Percentiles rank a stretch among this genome's conserved stretches.
Conservation (phyloP, 2,888 invertebrate species). For the Rhopalosiphum nymphaeae region DNA sequence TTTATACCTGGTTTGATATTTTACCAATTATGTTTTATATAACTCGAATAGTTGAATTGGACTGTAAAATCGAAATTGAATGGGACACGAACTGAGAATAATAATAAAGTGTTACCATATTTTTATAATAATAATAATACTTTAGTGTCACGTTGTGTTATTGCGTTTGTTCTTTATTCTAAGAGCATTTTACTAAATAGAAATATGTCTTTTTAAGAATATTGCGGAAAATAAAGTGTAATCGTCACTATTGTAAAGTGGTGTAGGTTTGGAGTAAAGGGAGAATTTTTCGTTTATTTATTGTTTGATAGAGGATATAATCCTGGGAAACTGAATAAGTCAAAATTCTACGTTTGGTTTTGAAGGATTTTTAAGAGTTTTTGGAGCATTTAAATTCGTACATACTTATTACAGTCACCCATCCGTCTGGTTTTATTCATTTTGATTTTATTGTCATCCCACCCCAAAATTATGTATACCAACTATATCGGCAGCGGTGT, state of each 20-base stretch:
- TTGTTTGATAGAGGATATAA: neutral
- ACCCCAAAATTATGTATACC: constrained; percentile 27
- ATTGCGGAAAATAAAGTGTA: neutral
- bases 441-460: constrained; percentile 2
- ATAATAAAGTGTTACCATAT: neutral
- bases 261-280: neutral
- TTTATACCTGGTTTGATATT: constrained; percentile 15
- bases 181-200: neutral
- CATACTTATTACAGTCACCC: constrained; percentile 10
- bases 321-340: constrained; percentile 7
- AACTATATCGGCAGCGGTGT: neutral
- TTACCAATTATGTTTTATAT: constrained; percentile 6
- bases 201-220: neutral
- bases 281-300: neutral
- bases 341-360: neutral
- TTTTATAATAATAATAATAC: neutral
- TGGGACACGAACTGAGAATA: neutral
- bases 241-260: neutral
- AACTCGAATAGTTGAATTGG: neutral
- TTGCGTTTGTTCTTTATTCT: neutral
- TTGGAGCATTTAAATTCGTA: constrained; percentile 4
- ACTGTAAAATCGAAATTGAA: neutral
- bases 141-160: neutral
- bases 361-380: neutral
- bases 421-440: constrained; percentile 26